phyloP scores from a whole-genome alignment of 1,140 invertebrate species.

The Drosophila azteca region DNA sequence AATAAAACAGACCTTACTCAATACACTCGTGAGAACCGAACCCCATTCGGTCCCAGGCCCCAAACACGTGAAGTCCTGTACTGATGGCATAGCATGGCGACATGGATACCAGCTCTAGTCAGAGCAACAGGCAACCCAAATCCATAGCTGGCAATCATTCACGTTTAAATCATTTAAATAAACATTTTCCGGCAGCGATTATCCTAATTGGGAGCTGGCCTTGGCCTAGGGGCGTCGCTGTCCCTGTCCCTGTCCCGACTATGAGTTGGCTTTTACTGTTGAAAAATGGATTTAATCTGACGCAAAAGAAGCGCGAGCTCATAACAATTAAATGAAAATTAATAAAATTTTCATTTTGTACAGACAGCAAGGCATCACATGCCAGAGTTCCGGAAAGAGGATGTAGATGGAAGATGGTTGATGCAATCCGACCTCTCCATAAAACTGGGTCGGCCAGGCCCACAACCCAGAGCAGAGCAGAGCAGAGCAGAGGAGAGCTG shows the following conservation, averaged over 20 bases:
- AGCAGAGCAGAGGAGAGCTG: no score
- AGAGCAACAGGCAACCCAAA: no score
- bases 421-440: no score
- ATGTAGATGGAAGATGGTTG: no score
- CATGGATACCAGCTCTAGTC: no score
- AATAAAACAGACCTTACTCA: no score
- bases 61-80: no score
- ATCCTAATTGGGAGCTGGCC: constrained; percentile 75
- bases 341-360: constrained; percentile 82
- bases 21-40: no score
- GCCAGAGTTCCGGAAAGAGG: constrained; percentile 5
- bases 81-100: no score
- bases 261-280: constrained; percentile 20
- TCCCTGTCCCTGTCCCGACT: background rate
- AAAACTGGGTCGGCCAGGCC: no score
- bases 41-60: no score
- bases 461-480: background rate
- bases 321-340: constrained; percentile 65
- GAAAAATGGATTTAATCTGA: constrained; percentile 63
- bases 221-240: background rate
- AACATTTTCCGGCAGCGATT: constrained; percentile 82
- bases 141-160: constrained; percentile 63
- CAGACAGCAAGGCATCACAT: constrained; percentile 73
- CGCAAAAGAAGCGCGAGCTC: constrained; percentile 27
- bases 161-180: constrained; percentile 70